A percentile compares a stretch with the other conserved stretches of the same genome.
Conservation (phyloP, 2,113 vertebrate genomes). For the Octodon degus region DNA sequence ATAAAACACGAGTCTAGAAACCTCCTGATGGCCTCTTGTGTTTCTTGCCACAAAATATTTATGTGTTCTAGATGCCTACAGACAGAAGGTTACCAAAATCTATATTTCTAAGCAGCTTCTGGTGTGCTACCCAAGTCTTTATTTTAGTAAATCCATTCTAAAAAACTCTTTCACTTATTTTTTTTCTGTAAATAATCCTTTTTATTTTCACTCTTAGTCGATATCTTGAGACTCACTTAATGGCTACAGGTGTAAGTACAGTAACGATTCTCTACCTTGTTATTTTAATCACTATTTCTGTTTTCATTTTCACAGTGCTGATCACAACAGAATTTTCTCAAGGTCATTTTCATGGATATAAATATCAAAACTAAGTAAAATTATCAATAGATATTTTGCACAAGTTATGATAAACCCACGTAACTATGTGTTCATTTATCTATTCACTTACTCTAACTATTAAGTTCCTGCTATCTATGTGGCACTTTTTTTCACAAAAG, state of each 20-base stretch:
- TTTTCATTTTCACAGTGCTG: neutral
- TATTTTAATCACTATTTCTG: neutral
- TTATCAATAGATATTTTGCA: neutral
- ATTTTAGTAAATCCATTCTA: neutral
- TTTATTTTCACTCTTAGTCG: no score
- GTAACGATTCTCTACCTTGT: no score
- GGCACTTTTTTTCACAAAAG: neutral
- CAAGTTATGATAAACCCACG: neutral
- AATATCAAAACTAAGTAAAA: neutral
- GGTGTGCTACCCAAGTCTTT: neutral
- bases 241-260: no score
- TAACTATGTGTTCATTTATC: neutral
- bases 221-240: no score
- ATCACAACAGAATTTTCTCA: neutral
- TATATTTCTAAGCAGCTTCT: neutral
- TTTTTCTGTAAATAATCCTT: neutral
- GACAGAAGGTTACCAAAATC: neutral
- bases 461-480: neutral
- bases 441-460: constrained; percentile 10
- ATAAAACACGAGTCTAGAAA: neutral
- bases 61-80: neutral
- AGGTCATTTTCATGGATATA: neutral
- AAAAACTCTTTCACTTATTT: neutral
- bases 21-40: neutral
- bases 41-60: neutral